Base-by-base conservation (phyloP, 2,888 invertebrate genomes). In the Seira musarum region DNA sequence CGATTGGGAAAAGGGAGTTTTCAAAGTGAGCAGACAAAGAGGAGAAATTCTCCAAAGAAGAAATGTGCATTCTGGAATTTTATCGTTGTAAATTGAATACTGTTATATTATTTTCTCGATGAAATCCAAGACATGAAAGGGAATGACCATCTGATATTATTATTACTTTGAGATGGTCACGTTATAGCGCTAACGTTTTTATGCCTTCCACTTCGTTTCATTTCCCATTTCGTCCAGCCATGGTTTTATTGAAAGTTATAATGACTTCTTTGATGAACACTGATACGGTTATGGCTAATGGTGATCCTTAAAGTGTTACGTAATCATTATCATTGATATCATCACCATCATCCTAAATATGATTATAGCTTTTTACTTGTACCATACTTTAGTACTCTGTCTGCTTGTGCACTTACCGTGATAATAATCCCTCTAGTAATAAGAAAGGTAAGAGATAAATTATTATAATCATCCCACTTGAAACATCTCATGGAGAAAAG, bases 351-450 rank as follows among this genome's bases (percentile, higher is more conserved):
- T 35, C 70, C 60, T 30, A n/a, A n/a, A n/a, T n/a, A n/a, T n/a
- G n/a, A 24, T 21, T 53, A 24, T 21, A 30, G n/a, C 53, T 24
- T 21, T 53, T 53, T 46, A n/a, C n/a, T n/a, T n/a, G n/a, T n/a
- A 13, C 2, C n/a, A 8, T 67, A 10, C 57, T 19, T 30, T 24
- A n/a, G 13, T 69, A 46, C 57, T n/a, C n/a, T n/a, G n/a, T n/a
- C n/a, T n/a, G n/a, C n/a, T n/a, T n/a, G n/a, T n/a, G n/a, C n/a
- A n/a, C n/a, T n/a, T n/a, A 64, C 22, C 61, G 68, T 68, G 64
- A 74, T 61, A 96, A 96, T 80, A 85, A 84, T 81, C 81, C 85
- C 17, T 72, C 69, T 65, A 81, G 71, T 71, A 82, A 69, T 68
- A 86, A 86, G 80, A 86, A 86, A 83, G 85, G 86, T 86, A 82